These are phyloP conservation scores for Pinna nobilis DNA, from an alignment of 1,140 invertebrate species.

Conservation along the genomic window DNA sequence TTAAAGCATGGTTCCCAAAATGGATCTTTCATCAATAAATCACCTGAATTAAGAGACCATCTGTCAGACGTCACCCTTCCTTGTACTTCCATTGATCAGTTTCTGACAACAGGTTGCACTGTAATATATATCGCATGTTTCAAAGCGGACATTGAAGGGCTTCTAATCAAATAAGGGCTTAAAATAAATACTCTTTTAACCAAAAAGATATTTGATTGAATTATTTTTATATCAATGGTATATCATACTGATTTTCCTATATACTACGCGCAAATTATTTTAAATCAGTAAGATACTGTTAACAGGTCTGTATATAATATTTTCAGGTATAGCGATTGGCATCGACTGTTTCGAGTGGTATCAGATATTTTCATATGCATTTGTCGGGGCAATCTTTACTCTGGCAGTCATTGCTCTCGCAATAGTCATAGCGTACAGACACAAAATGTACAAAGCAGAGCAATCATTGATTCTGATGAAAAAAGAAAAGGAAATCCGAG, in stretches of 20 bases:
- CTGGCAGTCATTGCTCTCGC: not conserved
- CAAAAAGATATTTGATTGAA: not conserved
- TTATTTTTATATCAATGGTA: not conserved
- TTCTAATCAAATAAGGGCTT: too few species aligned
- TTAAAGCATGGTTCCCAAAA: too few species aligned
- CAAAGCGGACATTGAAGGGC: too few species aligned
- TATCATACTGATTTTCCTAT: not conserved
- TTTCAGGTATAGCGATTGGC: conserved; percentile 19
- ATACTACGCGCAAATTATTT: not conserved
- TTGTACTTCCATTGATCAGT: too few species aligned
- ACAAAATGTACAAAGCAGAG: conserved; percentile 8
- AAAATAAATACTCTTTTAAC: too few species aligned
- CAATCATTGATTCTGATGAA: not conserved
- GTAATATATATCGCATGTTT: too few species aligned
- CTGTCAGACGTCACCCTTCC: too few species aligned
- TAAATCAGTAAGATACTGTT: too few species aligned
- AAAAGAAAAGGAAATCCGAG: conserved; percentile 12
- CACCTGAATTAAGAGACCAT: too few species aligned
- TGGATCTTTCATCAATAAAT: too few species aligned
- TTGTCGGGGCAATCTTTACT: not conserved
- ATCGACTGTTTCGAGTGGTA: conserved; percentile 23
- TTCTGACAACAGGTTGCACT: too few species aligned
- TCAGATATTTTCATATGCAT: conserved; percentile 6
- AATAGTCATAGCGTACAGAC: not conserved
- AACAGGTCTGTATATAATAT: too few species aligned